Evolutionary conservation across 2,113 vertebrate species (phyloP).

Genomic region (Dicentrarchus labrax): DNA sequence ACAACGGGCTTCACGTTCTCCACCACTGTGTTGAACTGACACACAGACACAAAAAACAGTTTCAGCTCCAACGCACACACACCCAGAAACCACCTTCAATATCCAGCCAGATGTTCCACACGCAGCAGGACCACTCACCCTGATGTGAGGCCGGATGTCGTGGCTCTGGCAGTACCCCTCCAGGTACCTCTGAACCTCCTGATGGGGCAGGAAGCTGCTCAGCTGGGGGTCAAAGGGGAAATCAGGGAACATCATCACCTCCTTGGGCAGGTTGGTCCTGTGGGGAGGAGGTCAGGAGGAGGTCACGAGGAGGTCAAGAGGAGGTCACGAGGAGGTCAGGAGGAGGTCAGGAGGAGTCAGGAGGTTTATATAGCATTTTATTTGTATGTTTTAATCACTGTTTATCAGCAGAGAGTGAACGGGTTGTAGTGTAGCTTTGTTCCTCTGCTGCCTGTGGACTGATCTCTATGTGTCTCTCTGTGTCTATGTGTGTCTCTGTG

Average conservation of each 20-base stretch:
- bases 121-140: conserved; percentile 67
- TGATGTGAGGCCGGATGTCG: conserved; percentile 77
- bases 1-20: conserved; percentile 74
- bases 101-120: too few species aligned
- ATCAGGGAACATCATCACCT: conserved; percentile 89
- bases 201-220: conserved; percentile 86
- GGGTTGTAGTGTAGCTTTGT: too few species aligned
- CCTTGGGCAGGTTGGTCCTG: conserved; percentile 89
- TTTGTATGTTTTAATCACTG: too few species aligned
- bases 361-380: too few species aligned
- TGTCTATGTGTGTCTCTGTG: too few species aligned
- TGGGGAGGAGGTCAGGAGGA: neutral
- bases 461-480: too few species aligned
- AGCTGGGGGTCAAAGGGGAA: conserved; percentile 83
- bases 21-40: conserved; percentile 79
- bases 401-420: too few species aligned
- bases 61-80: too few species aligned
- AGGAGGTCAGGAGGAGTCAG: neutral
- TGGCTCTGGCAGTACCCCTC: conserved; percentile 79
- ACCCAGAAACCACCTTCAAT: too few species aligned
- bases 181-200: conserved; percentile 84
- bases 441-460: too few species aligned
- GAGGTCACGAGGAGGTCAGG: too few species aligned
- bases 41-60: neutral
- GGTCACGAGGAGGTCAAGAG: too few species aligned